Conservation (phyloP, 2,888 invertebrate genomes). For the Sisyra nigra region DNA sequence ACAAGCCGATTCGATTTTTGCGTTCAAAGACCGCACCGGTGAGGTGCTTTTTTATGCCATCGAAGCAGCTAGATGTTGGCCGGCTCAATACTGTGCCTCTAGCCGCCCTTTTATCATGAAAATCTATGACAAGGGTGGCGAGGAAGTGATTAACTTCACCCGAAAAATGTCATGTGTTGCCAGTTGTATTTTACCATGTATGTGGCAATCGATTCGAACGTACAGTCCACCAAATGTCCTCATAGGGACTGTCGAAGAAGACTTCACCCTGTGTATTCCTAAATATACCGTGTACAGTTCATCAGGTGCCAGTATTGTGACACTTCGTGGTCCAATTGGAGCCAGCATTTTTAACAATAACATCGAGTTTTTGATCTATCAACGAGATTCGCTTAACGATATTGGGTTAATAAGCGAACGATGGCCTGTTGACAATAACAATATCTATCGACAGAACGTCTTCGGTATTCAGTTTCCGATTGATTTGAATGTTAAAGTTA, state of each 20-base stretch:
- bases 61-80: neutral
- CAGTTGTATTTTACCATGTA: conserved; percentile 1
- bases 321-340: neutral
- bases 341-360: neutral
- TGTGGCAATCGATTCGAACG: neutral
- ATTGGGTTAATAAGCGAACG: neutral
- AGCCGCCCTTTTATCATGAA: neutral
- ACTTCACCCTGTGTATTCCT: conserved; percentile 1
- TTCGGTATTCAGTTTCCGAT: neutral
- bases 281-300: neutral
- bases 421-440: neutral
- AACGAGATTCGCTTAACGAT: neutral
- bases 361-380: neutral
- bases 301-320: neutral
- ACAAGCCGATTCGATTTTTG: neutral
- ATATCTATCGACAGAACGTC: neutral
- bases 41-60: neutral
- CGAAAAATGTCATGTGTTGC: neutral
- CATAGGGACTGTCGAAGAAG: neutral
- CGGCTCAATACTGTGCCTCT: neutral
- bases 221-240: neutral
- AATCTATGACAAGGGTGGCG: neutral
- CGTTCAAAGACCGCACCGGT: neutral
- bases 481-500: neutral
- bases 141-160: neutral